These are phyloP conservation scores for Gymnocypris eckloni DNA, from an alignment of 2,797 vertebrate species.

Conservation along the genomic window DNA sequence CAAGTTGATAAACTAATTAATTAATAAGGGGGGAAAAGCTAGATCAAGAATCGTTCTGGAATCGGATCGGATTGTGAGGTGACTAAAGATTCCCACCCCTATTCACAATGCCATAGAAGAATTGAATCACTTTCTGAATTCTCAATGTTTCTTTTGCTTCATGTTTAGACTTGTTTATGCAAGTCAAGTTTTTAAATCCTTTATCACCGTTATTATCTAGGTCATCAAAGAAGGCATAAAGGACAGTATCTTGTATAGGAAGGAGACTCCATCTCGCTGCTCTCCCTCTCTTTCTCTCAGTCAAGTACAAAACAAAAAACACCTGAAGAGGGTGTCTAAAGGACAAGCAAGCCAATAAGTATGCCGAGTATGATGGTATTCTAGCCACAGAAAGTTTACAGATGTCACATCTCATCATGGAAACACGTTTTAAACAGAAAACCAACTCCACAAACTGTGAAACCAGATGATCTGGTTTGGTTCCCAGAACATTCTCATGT, in stretches of 20 bases:
- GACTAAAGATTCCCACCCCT: too few relatives aligned
- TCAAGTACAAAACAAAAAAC: slow-evolving; percentile 86
- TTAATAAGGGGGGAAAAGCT: too few relatives aligned
- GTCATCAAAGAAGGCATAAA: slow-evolving; percentile 91
- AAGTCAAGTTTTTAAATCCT: background rate
- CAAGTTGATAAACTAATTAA: too few relatives aligned
- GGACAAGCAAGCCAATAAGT: slow-evolving; percentile 70
- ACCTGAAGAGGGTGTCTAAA: slow-evolving; percentile 79
- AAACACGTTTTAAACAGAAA: slow-evolving; percentile 58
- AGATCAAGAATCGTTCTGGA: too few relatives aligned
- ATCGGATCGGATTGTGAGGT: too few relatives aligned
- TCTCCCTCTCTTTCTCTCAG: slow-evolving; percentile 87
- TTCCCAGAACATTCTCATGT: background rate
- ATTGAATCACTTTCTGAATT: background rate
- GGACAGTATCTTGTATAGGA: slow-evolving; percentile 88
- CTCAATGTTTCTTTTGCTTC: background rate
- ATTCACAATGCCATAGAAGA: too few relatives aligned
- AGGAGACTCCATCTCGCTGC: slow-evolving; percentile 83
- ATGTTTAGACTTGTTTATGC: background rate
- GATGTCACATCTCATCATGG: slow-evolving; percentile 24
- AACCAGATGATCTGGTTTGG: slow-evolving; percentile 46
- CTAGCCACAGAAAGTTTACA: slow-evolving; percentile 38
- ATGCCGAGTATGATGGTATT: slow-evolving; percentile 35
- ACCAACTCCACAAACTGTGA: slow-evolving; percentile 35
- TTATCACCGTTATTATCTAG: slow-evolving; percentile 69